Evolutionary conservation across 2,888 invertebrate genomes (phyloP).

Genomic region (Perithous albicinctus): DNA sequence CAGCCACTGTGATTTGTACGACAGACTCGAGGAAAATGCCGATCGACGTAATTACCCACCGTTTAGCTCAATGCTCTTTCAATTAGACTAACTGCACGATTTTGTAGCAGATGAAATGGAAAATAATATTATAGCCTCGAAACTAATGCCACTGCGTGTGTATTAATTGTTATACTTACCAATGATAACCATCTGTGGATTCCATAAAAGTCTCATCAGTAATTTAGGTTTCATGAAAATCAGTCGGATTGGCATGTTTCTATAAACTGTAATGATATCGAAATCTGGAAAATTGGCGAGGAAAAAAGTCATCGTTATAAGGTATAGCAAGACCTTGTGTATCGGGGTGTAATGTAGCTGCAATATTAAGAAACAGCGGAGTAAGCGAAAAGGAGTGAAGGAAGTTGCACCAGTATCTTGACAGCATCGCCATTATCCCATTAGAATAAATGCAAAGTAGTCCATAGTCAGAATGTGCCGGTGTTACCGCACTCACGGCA

Average conservation of each 20-base stretch:
- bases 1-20: constrained; percentile 50
- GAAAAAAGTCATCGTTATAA: background rate
- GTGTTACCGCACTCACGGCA: constrained; percentile 32
- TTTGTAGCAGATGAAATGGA: background rate
- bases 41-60: constrained; percentile 48
- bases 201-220: no score
- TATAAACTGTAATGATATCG: no score
- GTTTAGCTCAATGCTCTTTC: constrained; percentile 33
- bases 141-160: background rate
- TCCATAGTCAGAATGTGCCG: constrained; percentile 22
- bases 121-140: background rate
- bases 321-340: background rate
- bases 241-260: no score
- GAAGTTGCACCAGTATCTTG: constrained; percentile 65
- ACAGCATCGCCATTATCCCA: constrained; percentile 75
- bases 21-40: constrained; percentile 31
- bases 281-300: background rate
- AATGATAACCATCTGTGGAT: no score
- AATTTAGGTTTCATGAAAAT: no score
- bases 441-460: constrained; percentile 80
- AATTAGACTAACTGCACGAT: constrained; percentile 41
- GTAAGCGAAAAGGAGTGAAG: constrained; percentile 45
- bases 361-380: background rate
- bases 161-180: no score
- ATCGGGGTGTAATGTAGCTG: background rate